phyloP scores from a whole-genome alignment of 2,797 vertebrate species.

The Austrolebias charrua region DNA sequence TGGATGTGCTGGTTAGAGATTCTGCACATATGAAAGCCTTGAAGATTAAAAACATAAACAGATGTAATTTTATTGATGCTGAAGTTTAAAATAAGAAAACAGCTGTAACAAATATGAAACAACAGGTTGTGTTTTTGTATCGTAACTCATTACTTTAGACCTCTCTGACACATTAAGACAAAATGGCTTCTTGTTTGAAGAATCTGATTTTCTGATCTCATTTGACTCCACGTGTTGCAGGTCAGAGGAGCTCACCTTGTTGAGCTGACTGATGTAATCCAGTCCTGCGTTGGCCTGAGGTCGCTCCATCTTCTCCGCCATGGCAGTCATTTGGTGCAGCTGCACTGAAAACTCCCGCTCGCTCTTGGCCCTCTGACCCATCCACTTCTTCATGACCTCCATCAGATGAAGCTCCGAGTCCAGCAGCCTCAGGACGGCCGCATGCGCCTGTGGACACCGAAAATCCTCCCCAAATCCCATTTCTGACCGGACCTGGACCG shows the following conservation, averaged over 20 bases:
- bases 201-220: too few relatives aligned
- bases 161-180: neutral
- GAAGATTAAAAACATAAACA: constrained; percentile 15
- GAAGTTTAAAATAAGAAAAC: neutral
- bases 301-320: constrained; percentile 84
- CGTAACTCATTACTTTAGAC: neutral
- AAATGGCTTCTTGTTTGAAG: too few relatives aligned
- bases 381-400: constrained; percentile 96
- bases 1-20: constrained; percentile 9
- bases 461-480: constrained; percentile 92
- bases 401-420: constrained; percentile 92
- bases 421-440: constrained; percentile 86
- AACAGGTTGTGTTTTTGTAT: neutral
- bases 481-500: neutral
- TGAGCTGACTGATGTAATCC: constrained; percentile 81
- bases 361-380: constrained; percentile 91
- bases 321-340: constrained; percentile 87
- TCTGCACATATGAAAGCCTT: too few relatives aligned
- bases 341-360: constrained; percentile 90
- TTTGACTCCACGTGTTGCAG: neutral
- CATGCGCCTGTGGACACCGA: constrained; percentile 87
- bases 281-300: constrained; percentile 68
- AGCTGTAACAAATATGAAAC: neutral
- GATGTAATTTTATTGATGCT: constrained; percentile 7
- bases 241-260: constrained; percentile 81